Conservation (phyloP, 2,113 vertebrate species). For the Vombatus ursinus region DNA sequence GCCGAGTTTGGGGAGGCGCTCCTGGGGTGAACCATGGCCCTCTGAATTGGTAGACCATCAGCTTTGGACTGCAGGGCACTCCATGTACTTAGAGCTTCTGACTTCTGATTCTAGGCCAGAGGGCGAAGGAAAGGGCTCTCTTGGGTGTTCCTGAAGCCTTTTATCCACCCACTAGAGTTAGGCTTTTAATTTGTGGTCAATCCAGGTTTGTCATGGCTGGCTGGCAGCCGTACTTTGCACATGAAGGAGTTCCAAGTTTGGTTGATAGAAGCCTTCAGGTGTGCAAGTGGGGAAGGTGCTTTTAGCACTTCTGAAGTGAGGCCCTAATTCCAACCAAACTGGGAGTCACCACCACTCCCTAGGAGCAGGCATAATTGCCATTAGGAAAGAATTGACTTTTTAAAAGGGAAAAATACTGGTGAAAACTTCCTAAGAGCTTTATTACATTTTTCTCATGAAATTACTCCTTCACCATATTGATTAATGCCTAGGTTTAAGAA, state of each 20-base stretch:
- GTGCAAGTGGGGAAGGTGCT: conserved; percentile 69
- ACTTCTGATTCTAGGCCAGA: conserved; percentile 43
- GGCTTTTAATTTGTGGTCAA: conserved; percentile 58
- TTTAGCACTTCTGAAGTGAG: conserved; percentile 79
- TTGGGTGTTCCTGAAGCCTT: conserved; percentile 14
- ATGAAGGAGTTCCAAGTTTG: conserved; percentile 65
- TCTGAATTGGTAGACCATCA: not conserved
- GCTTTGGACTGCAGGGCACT: not conserved
- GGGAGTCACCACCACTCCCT: conserved; percentile 74
- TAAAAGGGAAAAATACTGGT: conserved; percentile 81
- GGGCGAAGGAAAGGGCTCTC: conserved; percentile 42
- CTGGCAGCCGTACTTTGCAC: conserved; percentile 46
- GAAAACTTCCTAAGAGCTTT: conserved; percentile 82
- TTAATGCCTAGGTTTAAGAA: conserved; percentile 86
- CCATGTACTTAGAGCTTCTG: conserved; percentile 28
- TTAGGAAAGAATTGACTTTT: conserved; percentile 82
- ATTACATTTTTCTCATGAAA: conserved; percentile 83
- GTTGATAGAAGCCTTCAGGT: conserved; percentile 63
- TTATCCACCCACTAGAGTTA: conserved; percentile 51
- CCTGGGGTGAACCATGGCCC: not conserved
- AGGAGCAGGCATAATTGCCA: conserved; percentile 78
- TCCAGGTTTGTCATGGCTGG: conserved; percentile 31
- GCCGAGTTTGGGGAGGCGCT: not conserved
- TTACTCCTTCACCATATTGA: conserved; percentile 85
- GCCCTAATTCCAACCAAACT: conserved; percentile 76